A percentile compares a stretch with the other conserved stretches of the same genome.
These are phyloP conservation scores for Caenorhabditis sinica DNA, from an alignment of 2,888 invertebrate species.

Conservation along the genomic window DNA sequence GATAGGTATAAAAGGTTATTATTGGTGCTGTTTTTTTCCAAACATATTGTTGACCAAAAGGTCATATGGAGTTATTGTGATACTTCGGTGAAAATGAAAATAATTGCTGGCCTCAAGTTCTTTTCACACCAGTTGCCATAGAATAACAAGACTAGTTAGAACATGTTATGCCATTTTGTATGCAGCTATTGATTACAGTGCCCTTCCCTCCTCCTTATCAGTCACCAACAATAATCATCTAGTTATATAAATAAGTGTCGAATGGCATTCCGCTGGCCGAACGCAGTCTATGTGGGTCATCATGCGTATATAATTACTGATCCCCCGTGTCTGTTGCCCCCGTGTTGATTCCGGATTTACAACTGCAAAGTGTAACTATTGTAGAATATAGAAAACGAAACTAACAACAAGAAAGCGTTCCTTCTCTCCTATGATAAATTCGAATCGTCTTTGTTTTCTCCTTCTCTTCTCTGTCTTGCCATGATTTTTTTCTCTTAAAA, in stretches of 20 bases:
- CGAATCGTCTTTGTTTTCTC: conserved; percentile 13
- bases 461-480: not conserved
- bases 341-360: conserved; percentile 1
- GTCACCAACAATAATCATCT: conserved; percentile 11
- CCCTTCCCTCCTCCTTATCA: not conserved
- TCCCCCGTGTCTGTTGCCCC: not conserved
- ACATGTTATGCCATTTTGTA: conserved; percentile 12
- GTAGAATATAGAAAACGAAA: not conserved
- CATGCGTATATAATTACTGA: conserved; percentile 57
- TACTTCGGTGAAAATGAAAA: no score
- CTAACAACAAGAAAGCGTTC: conserved; percentile 28
- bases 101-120: not conserved
- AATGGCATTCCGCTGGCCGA: conserved; percentile 23
- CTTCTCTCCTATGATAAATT: conserved; percentile 30
- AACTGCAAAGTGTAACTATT: conserved; percentile 19
- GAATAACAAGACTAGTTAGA: not conserved
- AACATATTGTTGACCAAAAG: not conserved
- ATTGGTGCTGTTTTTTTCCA: not conserved
- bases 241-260: conserved; percentile 42
- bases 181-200: not conserved
- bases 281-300: conserved; percentile 43
- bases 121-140: not conserved
- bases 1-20: not conserved
- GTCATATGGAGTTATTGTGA: no score
- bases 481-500: conserved; percentile 6